These are phyloP conservation scores for Gobiocypris rarus DNA, from an alignment of 2,113 vertebrate genomes.

Conservation along the genomic window DNA sequence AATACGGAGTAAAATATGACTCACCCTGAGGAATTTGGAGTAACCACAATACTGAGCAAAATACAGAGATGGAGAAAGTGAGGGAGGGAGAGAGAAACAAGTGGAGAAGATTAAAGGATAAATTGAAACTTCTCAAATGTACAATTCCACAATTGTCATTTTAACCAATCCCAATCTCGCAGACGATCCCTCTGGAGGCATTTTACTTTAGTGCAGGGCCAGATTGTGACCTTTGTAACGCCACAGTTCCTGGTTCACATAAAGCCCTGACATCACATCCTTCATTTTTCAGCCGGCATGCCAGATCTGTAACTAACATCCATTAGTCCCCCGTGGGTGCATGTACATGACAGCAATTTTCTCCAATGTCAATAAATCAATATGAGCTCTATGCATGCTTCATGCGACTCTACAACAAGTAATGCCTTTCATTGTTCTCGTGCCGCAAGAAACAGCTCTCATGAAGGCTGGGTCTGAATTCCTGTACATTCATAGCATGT, in stretches of 20 bases:
- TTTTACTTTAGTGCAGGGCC: not conserved
- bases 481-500: slow-evolving; percentile 3
- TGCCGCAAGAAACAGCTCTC: not conserved
- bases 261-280: not conserved
- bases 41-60: slow-evolving; percentile 62
- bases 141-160: not conserved
- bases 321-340: slow-evolving; percentile 22
- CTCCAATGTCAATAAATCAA: slow-evolving; percentile 27
- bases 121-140: not conserved
- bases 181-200: not conserved
- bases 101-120: slow-evolving; percentile 44
- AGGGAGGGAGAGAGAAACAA: slow-evolving; percentile 49
- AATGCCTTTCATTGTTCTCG: not conserved
- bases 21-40: slow-evolving; percentile 70
- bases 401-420: slow-evolving; percentile 9
- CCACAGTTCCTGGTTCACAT: slow-evolving; percentile 5
- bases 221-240: slow-evolving; percentile 25
- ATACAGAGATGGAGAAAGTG: slow-evolving; percentile 50
- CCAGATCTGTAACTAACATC: slow-evolving; percentile 18
- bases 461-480: not conserved
- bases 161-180: not conserved
- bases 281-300: slow-evolving; percentile 30
- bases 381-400: not conserved
- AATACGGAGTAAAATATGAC: slow-evolving; percentile 65
- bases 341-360: slow-evolving; percentile 39